phyloP scores from a whole-genome alignment of 2,113 vertebrate genomes.

The Phrynosoma blainvillii region DNA sequence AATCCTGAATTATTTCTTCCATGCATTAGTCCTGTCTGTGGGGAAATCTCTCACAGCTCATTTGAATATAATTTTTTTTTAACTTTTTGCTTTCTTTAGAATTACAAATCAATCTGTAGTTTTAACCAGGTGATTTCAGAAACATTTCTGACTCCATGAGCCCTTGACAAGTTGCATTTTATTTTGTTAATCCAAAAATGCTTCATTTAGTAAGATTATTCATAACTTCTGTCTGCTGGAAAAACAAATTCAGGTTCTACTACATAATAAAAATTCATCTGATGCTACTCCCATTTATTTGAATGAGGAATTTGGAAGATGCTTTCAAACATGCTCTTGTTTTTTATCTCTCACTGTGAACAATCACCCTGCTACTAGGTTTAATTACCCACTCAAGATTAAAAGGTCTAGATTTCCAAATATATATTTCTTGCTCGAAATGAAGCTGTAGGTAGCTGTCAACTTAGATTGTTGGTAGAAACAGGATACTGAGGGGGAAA shows the following conservation, averaged over 20 bases:
- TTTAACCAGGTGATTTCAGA: neutral
- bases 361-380: neutral
- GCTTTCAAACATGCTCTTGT: neutral
- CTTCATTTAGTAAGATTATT: neutral
- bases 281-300: neutral
- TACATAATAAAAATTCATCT: neutral
- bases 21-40: neutral
- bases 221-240: neutral
- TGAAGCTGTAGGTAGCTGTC: neutral
- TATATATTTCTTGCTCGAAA: neutral
- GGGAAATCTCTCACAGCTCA: neutral
- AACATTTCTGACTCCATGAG: neutral
- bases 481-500: neutral
- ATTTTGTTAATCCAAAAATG: neutral
- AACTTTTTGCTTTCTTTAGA: neutral
- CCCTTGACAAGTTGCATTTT: neutral
- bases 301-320: neutral
- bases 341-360: neutral
- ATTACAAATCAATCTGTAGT: neutral
- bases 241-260: neutral
- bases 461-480: neutral
- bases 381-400: conserved; percentile 1
- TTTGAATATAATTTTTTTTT: neutral
- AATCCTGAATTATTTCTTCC: neutral
- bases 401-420: neutral